These are phyloP conservation scores for Clarias platycephalus DNA, from an alignment of 2,797 vertebrate genomes.

Conservation along the genomic window DNA sequence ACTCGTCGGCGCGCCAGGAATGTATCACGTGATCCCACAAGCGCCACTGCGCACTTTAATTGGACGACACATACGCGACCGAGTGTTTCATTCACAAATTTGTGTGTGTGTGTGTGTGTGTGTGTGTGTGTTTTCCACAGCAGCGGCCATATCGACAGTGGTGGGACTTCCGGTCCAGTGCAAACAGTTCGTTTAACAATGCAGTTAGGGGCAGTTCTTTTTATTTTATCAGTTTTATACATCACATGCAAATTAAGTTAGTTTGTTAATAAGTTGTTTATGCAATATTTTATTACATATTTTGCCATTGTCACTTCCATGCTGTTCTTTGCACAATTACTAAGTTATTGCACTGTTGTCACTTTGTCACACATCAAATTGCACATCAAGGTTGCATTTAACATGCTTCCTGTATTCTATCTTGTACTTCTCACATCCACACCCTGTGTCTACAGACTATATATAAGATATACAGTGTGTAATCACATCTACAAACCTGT, in stretches of 20 bases:
- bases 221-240: not conserved
- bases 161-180: constrained; percentile 13
- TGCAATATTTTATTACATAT: no score
- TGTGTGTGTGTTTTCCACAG: not conserved
- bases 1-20: constrained; percentile 82
- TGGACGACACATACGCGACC: constrained; percentile 75
- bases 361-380: no score
- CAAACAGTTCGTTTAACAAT: not conserved
- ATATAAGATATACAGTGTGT: no score
- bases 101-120: not conserved
- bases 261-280: not conserved
- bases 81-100: constrained; percentile 37
- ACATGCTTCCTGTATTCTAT: no score
- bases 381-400: no score
- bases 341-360: no score
- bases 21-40: constrained; percentile 62
- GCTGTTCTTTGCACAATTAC: no score
- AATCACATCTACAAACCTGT: no score
- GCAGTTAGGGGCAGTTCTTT: not conserved
- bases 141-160: constrained; percentile 4
- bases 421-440: no score
- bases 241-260: not conserved
- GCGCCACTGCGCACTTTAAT: constrained; percentile 75
- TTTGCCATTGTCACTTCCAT: no score
- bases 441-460: no score